Percentiles rank a stretch among this genome's conserved stretches.
Conservation (phyloP, 2,113 vertebrate genomes). For the Pterocles orientalis region DNA sequence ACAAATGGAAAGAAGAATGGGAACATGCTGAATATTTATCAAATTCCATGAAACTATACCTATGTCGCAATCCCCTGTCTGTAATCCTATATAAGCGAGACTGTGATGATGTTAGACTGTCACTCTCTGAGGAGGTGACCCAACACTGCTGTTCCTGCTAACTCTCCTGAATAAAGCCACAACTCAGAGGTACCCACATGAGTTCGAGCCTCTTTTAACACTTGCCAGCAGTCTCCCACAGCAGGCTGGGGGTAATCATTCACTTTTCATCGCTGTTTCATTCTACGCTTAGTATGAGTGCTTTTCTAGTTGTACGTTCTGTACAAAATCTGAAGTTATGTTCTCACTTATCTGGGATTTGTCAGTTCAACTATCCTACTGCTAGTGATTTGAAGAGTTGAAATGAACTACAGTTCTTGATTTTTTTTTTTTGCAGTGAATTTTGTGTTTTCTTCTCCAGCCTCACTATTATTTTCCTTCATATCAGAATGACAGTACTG, state of each 20-base stretch:
- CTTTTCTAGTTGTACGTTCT: not conserved
- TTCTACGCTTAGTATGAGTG: not conserved
- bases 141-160: no score
- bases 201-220: no score
- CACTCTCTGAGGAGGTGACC: no score
- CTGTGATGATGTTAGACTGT: no score
- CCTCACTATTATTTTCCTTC: not conserved
- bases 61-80: no score
- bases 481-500: not conserved
- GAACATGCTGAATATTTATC: no score
- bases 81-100: no score
- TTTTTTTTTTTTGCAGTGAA: not conserved
- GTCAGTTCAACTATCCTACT: not conserved
- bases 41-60: no score
- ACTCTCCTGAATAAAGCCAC: no score
- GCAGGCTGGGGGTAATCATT: conserved; percentile 10
- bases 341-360: conserved; percentile 13
- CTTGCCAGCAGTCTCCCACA: not conserved
- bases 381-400: not conserved
- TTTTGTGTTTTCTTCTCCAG: not conserved
- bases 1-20: no score
- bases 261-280: not conserved
- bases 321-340: conserved; percentile 21
- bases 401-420: not conserved
- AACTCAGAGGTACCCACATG: no score